Conservation (phyloP, 2,888 invertebrate genomes). For the Drosophila cyrtoloma region DNA sequence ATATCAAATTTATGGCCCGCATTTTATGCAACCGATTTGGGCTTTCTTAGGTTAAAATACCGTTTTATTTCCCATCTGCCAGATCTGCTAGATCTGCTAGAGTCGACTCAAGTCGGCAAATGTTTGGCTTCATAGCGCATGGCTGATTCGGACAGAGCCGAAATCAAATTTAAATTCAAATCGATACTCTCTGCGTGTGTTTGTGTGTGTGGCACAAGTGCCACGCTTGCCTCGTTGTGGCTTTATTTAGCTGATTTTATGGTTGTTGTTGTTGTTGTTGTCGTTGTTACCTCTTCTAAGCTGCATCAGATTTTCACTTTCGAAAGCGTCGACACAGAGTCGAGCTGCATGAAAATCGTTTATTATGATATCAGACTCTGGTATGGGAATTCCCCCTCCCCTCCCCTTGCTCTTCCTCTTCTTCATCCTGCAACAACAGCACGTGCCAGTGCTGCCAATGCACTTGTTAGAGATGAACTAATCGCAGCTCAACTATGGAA, state of each 20-base stretch:
- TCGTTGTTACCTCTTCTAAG: slow-evolving; percentile 8
- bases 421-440: background rate
- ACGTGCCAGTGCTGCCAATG: background rate
- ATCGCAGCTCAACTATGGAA: background rate
- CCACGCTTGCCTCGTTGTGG: background rate
- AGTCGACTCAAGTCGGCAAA: background rate
- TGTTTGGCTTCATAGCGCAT: slow-evolving; percentile 15
- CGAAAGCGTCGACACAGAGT: slow-evolving; percentile 28
- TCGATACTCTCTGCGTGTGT: background rate
- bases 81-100: background rate
- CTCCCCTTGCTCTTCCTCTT: background rate
- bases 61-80: background rate
- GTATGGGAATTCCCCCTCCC: background rate
- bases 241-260: background rate
- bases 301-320: slow-evolving; percentile 44
- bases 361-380: slow-evolving; percentile 37
- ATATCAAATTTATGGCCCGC: slow-evolving; percentile 10
- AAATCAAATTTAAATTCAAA: slow-evolving; percentile 1
- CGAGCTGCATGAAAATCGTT: slow-evolving; percentile 25
- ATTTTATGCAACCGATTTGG: background rate
- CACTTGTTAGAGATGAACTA: background rate
- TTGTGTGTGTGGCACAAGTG: slow-evolving; percentile 7
- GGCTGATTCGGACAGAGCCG: slow-evolving; percentile 10
- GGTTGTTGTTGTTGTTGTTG: background rate
- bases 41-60: no score